Evolutionary conservation across 2,113 vertebrate genomes (phyloP).

Genomic region (Varanus komodoensis): DNA sequence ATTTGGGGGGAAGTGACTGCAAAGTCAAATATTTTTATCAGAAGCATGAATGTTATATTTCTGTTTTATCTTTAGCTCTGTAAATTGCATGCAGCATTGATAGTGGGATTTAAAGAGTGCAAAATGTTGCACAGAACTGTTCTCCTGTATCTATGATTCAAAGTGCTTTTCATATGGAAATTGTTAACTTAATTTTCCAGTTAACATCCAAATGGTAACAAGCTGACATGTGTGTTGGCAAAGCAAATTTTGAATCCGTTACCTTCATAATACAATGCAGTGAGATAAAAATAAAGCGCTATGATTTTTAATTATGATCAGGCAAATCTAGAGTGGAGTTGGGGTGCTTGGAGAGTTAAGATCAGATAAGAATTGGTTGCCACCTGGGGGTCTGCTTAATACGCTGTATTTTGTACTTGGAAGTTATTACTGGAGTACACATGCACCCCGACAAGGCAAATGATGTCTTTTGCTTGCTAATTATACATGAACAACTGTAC

Average conservation of each 20-base stretch:
- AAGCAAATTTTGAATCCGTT: neutral
- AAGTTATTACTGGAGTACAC: neutral
- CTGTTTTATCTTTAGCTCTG: neutral
- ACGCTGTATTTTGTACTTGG: neutral
- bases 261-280: neutral
- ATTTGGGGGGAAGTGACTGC: neutral
- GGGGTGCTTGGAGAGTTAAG: neutral
- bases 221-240: neutral
- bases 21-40: neutral
- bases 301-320: neutral
- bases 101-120: neutral
- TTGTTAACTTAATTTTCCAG: neutral
- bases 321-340: neutral
- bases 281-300: neutral
- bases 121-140: neutral
- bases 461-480: neutral
- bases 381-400: neutral
- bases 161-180: neutral
- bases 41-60: neutral
- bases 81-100: neutral
- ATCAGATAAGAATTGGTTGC: neutral
- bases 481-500: neutral
- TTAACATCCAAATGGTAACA: neutral
- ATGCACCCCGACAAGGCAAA: neutral
- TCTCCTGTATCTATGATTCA: neutral